These are phyloP conservation scores for Gulo gulo DNA, from an alignment of 2,113 vertebrate species.

Conservation along the genomic window DNA sequence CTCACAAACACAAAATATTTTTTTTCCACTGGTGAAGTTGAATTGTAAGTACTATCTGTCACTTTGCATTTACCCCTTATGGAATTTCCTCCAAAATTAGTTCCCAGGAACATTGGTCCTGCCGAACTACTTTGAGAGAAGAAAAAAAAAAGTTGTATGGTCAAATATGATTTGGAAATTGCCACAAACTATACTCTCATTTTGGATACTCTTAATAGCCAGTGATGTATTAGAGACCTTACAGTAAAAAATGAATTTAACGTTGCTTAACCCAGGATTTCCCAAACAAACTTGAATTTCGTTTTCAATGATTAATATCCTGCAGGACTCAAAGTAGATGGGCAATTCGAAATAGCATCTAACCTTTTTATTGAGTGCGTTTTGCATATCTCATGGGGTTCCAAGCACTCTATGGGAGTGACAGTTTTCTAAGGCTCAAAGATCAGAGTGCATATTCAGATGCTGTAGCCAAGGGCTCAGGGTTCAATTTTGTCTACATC, in stretches of 20 bases:
- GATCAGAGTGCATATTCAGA: neutral
- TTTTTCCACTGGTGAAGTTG: neutral
- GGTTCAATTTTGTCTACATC: neutral
- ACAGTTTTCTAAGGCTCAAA: neutral
- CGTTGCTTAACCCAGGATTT: neutral
- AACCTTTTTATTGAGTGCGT: neutral
- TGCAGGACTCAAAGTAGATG: neutral
- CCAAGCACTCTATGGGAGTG: neutral
- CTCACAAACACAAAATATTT: neutral
- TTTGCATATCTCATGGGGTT: neutral
- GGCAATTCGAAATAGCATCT: neutral
- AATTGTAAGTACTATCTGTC: neutral
- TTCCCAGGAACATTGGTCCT: neutral
- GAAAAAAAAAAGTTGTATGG: neutral
- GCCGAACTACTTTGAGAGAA: neutral
- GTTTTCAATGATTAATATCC: neutral
- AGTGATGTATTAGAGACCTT: neutral
- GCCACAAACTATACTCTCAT: neutral
- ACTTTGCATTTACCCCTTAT: neutral
- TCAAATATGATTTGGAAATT: conserved; percentile 20
- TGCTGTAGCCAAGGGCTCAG: neutral
- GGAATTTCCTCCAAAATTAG: neutral
- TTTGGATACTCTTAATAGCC: neutral
- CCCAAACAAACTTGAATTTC: neutral
- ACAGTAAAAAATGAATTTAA: neutral